These are phyloP conservation scores for Cephus rjabovi DNA, from an alignment of 2,888 invertebrate genomes.

Conservation along the genomic window DNA sequence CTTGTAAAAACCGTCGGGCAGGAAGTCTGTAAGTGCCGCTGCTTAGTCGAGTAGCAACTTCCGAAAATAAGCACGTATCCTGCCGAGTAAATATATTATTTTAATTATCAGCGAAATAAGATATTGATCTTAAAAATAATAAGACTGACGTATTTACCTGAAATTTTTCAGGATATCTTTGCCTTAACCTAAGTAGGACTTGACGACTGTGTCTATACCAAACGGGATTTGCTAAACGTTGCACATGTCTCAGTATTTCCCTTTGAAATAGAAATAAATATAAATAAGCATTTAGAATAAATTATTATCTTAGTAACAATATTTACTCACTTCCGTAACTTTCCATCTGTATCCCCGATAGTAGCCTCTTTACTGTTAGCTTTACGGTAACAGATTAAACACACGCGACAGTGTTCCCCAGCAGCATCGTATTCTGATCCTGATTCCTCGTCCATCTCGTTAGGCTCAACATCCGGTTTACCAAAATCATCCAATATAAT, in stretches of 20 bases:
- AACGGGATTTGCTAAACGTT: slow-evolving; percentile 83
- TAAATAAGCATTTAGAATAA: background rate
- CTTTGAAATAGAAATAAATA: slow-evolving; percentile 29
- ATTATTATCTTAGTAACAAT: background rate
- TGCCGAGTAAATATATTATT: slow-evolving; percentile 63
- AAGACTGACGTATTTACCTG: slow-evolving; percentile 50
- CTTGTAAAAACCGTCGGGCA: slow-evolving; percentile 90
- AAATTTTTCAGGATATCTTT: slow-evolving; percentile 78
- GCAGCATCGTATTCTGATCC: slow-evolving; percentile 48
- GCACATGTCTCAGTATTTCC: slow-evolving; percentile 76
- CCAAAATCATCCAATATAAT: slow-evolving; percentile 27
- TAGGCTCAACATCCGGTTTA: slow-evolving; percentile 33
- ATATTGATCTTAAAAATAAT: background rate
- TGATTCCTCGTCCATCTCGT: slow-evolving; percentile 53
- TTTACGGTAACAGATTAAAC: slow-evolving; percentile 54
- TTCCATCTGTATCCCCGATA: slow-evolving; percentile 43
- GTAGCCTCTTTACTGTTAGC: slow-evolving; percentile 32
- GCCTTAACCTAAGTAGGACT: slow-evolving; percentile 80
- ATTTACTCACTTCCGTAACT: slow-evolving; percentile 48
- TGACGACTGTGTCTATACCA: slow-evolving; percentile 85
- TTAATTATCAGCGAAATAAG: slow-evolving; percentile 68
- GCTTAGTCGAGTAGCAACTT: slow-evolving; percentile 84
- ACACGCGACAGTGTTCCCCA: slow-evolving; percentile 52
- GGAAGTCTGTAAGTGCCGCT: slow-evolving; percentile 84
- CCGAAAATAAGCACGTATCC: slow-evolving; percentile 93